These are phyloP conservation scores for Thrips palmi DNA, from an alignment of 1,140 invertebrate genomes.

Conservation along the genomic window DNA sequence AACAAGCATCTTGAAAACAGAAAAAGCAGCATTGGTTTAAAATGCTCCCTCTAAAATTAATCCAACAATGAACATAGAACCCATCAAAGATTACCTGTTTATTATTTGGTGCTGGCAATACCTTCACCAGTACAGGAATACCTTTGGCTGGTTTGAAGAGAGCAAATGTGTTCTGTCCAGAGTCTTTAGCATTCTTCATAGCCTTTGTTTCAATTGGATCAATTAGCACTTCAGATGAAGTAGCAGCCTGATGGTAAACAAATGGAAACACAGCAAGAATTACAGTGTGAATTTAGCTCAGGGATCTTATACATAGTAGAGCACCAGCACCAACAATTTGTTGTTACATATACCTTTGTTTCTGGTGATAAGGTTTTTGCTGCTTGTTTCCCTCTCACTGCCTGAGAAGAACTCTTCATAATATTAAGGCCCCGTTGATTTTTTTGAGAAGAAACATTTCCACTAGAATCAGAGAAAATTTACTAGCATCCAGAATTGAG, in stretches of 20 bases:
- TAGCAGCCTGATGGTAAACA: slow-evolving; percentile 26
- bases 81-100: slow-evolving; percentile 27
- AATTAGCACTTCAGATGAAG: too few relatives aligned
- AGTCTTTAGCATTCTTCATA: slow-evolving; percentile 30
- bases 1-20: slow-evolving; percentile 23
- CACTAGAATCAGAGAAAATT: slow-evolving; percentile 3
- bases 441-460: slow-evolving; percentile 16
- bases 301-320: too few relatives aligned
- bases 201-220: slow-evolving; percentile 37
- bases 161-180: slow-evolving; percentile 34
- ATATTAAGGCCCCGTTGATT: slow-evolving; percentile 13
- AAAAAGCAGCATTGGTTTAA: not conserved
- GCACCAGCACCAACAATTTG: too few relatives aligned
- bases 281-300: slow-evolving; percentile 10
- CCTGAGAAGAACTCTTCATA: not conserved
- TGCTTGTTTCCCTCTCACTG: not conserved
- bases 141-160: slow-evolving; percentile 34
- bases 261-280: slow-evolving; percentile 17
- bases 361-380: not conserved
- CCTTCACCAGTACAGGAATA: slow-evolving; percentile 38
- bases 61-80: slow-evolving; percentile 2
- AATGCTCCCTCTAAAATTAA: slow-evolving; percentile 10
- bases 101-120: slow-evolving; percentile 26
- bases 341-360: slow-evolving; percentile 1
- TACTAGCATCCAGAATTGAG: not conserved